A percentile compares a stretch with the other conserved stretches of the same genome.
These are phyloP conservation scores for Archilochus colubris DNA, from an alignment of 2,113 vertebrate species.

Conservation along the genomic window DNA sequence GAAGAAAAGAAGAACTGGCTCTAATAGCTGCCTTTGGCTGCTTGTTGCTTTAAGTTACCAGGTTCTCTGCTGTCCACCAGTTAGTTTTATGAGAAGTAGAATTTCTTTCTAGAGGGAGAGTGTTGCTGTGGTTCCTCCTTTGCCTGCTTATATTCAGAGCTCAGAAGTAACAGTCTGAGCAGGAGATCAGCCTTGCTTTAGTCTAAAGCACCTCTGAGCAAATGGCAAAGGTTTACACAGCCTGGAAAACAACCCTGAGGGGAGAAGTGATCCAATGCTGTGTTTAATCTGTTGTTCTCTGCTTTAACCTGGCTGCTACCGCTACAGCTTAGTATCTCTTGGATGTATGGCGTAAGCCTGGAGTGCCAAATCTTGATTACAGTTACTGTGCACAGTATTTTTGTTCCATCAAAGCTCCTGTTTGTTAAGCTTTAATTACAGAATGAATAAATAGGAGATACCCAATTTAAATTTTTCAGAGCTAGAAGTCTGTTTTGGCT, in stretches of 20 bases:
- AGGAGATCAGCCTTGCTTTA: background rate
- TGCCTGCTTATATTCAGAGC: background rate
- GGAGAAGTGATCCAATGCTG: background rate
- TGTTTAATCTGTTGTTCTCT: background rate
- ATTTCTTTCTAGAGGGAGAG: background rate
- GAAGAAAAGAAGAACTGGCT: background rate
- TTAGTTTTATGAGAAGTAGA: background rate
- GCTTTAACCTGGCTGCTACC: background rate
- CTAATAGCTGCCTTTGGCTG: background rate
- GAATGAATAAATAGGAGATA: background rate
- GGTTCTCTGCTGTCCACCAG: background rate
- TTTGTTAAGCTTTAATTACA: background rate
- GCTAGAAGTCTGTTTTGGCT: background rate
- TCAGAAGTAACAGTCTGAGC: background rate
- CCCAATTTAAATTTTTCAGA: background rate
- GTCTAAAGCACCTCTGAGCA: background rate
- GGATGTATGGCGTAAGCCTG: background rate
- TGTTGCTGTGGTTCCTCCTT: background rate
- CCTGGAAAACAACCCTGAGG: background rate
- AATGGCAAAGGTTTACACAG: background rate
- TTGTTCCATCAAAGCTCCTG: background rate
- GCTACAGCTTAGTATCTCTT: too few species aligned
- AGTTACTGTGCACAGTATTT: background rate
- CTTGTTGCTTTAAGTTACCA: background rate
- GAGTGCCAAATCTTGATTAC: background rate